Evolutionary conservation across 2,888 invertebrate species (phyloP), one percentile per base, ranked within the genome.

Genomic region (Drosophila rubida): DNA sequence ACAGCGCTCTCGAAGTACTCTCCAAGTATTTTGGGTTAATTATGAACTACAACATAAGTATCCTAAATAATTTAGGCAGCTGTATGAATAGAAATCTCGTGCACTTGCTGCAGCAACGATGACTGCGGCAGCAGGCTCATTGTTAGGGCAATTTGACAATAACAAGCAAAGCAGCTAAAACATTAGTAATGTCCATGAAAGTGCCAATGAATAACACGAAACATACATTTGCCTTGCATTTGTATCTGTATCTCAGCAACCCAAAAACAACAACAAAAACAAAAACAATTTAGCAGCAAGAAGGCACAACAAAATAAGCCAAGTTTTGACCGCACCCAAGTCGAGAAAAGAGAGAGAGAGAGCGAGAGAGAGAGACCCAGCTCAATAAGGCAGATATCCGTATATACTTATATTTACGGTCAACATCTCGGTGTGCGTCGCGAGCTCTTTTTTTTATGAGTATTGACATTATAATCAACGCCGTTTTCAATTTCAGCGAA

Each of bases 401-500:
- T n/a, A 35, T 35, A 58, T 23, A 23, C 23, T 11, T 66, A 37
- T 61, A 22, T 14, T 14, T 30, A 30, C 48, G 9, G 35, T 63
- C 13, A 42, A 27, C 25, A 35, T 39, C 19, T 53, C 13, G 49
- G 50, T 64, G 46, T 68, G 60, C 57, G 66, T 69, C 67, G 67
- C 68, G 61, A 66, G 53, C 53, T 70, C 57, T 64, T 60, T 66
- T 81, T 84, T 82, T 80, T 84, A 88, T 78, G 78, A 80, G 74
- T 81, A 85, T 87, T 85, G 84, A 85, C 88, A 88, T 88, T 87
- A 85, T 85, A 85, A 85, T 85, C 88, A 85, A 88, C 82, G 85
- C 87, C 84, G 87, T 88, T 87, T 88, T 88, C 83, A 85, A 87
- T 83, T 83, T 83, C 87, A 78, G 58, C 72, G 63, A 79, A 66